Base-by-base conservation (phyloP, 2,888 invertebrate species). In the Dermolepida albohirtum region DNA sequence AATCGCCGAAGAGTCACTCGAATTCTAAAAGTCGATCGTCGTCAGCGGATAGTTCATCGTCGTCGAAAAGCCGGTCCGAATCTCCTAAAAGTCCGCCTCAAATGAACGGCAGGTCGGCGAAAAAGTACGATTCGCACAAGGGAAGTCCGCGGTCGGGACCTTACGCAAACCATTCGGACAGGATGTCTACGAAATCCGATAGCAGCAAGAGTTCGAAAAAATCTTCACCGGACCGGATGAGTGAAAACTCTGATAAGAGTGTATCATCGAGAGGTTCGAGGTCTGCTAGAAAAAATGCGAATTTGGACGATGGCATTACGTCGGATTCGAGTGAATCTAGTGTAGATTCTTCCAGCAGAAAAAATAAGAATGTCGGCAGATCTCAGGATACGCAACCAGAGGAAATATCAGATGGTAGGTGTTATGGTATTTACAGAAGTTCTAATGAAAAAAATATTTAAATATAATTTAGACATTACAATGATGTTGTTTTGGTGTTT, bases 381-480 rank as follows among this genome's bases (percentile, higher is more conserved):
- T 67, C 71, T 63, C 72, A 72, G 12, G 81, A 82, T 74, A 79
- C 80, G 70, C 82, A 81, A 76, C 80, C 89, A 55, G 89, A 89
- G 81, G 89, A 88, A 82, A 88, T 89, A 77, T 89, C 89, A 68
- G 89, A 89, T 77, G 89, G 89, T 88, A 82, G 76, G 72, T 72
- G n/a, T 16, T 41, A 16, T 39, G 10, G 11, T 22, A 29, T 49
- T 22, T 22, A 22, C 22, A 22, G 22, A 22, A 1, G 22, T 22
- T 22, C 22, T 22, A 22, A 2, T 22, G 22, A 1, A 22, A 22
- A 22, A 22, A 22, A 22, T 4, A 22, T 22, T 22, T 22, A 22
- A 22, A 1, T 4, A 2, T 22, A 22, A 22, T 22, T 22, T 22
- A 2, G 22, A 4, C 22, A 22, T 22, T 22, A 22, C 4, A 22